Conservation (phyloP, 2,113 vertebrate species). For the Gobiocypris rarus region DNA sequence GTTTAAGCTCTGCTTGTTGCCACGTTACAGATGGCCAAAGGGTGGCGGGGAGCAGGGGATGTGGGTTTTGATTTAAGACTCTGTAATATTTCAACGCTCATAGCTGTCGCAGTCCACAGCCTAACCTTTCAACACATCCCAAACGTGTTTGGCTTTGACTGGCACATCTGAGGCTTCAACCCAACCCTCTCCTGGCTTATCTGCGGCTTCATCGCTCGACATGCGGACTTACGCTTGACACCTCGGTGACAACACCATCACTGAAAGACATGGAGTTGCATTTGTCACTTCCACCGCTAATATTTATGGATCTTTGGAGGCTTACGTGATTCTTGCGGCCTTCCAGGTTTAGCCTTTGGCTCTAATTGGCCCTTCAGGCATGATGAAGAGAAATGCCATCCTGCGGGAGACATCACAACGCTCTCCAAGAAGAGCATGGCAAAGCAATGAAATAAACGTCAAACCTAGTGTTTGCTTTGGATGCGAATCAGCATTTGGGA, state of each 20-base stretch:
- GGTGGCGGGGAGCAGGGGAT: conserved; percentile 43
- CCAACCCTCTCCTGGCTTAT: conserved; percentile 38
- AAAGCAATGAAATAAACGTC: conserved; percentile 21
- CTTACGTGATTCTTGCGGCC: background rate
- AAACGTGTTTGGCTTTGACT: conserved; percentile 50
- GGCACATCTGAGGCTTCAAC: conserved; percentile 39
- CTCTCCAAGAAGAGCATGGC: conserved; percentile 23
- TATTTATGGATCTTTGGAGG: conserved; percentile 6
- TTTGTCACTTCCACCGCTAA: background rate
- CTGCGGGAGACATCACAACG: conserved; percentile 18
- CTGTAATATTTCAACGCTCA: conserved; percentile 48
- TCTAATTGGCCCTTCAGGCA: conserved; percentile 34
- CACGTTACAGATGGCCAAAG: conserved; percentile 50
- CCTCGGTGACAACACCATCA: conserved; percentile 18
- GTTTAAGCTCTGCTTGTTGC: conserved; percentile 43
- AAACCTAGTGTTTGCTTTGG: conserved; percentile 55
- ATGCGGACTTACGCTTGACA: conserved; percentile 24
- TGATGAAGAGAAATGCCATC: conserved; percentile 45
- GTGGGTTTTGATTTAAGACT: conserved; percentile 60
- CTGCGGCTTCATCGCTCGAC: conserved; percentile 33
- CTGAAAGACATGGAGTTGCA: background rate
- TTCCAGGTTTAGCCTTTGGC: conserved; percentile 21
- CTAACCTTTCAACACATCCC: conserved; percentile 52
- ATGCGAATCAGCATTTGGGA: conserved; percentile 35
- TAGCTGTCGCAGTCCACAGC: conserved; percentile 51